phyloP scores from a whole-genome alignment of 2,888 invertebrate species.

The Allygus modestus region DNA sequence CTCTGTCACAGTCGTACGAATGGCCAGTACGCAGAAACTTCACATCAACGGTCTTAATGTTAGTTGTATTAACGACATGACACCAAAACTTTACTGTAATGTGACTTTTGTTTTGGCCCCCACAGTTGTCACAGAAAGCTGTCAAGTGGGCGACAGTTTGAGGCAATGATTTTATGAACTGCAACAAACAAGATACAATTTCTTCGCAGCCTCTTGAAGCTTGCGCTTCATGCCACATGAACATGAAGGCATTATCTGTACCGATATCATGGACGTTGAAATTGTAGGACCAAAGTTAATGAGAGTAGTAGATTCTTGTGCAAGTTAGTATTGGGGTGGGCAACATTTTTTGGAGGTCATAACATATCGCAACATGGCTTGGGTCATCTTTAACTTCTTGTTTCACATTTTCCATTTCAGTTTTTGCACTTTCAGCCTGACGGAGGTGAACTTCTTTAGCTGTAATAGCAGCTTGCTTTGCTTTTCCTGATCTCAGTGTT shows the following conservation, averaged over 20 bases:
- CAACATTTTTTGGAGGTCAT: constrained; percentile 68
- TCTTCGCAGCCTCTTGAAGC: constrained; percentile 67
- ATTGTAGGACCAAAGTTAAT: constrained; percentile 69
- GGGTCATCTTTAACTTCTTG: constrained; percentile 9
- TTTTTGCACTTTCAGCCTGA: constrained; percentile 64
- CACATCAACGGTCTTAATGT: constrained; percentile 61
- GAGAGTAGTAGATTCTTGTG: constrained; percentile 67
- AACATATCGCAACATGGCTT: constrained; percentile 64
- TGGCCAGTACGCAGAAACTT: constrained; percentile 65
- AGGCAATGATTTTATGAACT: constrained; percentile 63
- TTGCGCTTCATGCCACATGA: constrained; percentile 68
- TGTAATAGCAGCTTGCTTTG: constrained; percentile 19
- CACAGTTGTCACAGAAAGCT: constrained; percentile 67
- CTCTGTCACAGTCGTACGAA: constrained; percentile 64
- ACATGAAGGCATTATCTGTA: constrained; percentile 63
- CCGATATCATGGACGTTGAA: constrained; percentile 65
- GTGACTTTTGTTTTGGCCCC: constrained; percentile 64
- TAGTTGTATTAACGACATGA: constrained; percentile 65
- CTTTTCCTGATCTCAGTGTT: constrained; percentile 6
- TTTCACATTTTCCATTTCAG: constrained; percentile 1
- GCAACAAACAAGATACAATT: constrained; percentile 66
- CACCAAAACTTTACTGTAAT: constrained; percentile 67
- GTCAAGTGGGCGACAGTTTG: constrained; percentile 64
- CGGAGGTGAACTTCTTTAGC: constrained; percentile 56
- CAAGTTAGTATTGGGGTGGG: constrained; percentile 66